These are phyloP conservation scores for Lutraria rhynchaena DNA, from an alignment of 1,140 invertebrate species.

Conservation along the genomic window DNA sequence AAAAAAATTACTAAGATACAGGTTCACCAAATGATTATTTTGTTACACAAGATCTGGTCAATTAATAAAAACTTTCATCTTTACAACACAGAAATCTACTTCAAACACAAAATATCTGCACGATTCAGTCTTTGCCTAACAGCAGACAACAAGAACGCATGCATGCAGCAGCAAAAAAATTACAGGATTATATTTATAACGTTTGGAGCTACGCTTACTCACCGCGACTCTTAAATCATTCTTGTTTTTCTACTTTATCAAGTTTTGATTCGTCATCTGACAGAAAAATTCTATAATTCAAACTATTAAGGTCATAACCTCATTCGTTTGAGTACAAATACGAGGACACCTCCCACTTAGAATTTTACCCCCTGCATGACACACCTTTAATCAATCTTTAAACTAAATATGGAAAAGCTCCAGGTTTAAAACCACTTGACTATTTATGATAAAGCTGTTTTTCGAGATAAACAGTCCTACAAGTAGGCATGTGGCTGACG, in stretches of 20 bases:
- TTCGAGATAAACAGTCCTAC: conserved; percentile 16
- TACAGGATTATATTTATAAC: no score
- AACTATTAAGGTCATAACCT: background rate
- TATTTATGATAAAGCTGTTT: conserved; percentile 10
- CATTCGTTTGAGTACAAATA: conserved; percentile 30
- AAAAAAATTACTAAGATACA: no score
- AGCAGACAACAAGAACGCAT: no score
- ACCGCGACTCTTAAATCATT: no score
- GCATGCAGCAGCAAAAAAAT: no score
- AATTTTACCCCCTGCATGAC: conserved; percentile 40
- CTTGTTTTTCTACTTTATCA: background rate
- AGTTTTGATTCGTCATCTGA: conserved; percentile 3
- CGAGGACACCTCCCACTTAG: conserved; percentile 40
- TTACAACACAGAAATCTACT: no score
- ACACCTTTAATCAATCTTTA: conserved; percentile 46
- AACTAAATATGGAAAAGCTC: conserved; percentile 28
- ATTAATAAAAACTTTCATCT: no score
- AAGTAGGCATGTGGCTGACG: background rate
- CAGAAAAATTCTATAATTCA: background rate
- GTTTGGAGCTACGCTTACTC: no score
- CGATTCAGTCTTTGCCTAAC: no score
- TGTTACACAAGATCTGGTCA: no score
- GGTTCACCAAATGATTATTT: no score
- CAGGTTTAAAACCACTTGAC: conserved; percentile 23
- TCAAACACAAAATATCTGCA: no score